These are phyloP conservation scores for Heteromormyrus szaboi DNA, from an alignment of 2,797 vertebrate genomes.

Conservation along the genomic window DNA sequence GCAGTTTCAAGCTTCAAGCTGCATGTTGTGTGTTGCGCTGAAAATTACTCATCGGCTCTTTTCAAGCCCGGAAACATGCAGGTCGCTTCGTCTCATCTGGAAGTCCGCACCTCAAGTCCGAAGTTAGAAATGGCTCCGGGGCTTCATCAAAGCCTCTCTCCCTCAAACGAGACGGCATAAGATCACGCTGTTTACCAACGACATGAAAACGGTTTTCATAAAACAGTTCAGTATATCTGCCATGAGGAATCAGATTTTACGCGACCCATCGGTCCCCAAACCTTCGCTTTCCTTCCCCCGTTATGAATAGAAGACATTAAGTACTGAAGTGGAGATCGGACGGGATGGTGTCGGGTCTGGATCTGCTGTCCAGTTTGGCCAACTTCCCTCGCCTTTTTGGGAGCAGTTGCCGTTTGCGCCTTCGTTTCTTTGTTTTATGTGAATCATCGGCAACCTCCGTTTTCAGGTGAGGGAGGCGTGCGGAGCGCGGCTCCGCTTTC, in stretches of 20 bases:
- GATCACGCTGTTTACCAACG: background rate
- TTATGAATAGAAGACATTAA: background rate
- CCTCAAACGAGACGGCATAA: background rate
- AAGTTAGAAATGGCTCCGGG: slow-evolving; percentile 45
- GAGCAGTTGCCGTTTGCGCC: background rate
- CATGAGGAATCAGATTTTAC: background rate
- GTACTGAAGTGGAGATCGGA: background rate
- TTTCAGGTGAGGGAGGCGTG: slow-evolving; percentile 11
- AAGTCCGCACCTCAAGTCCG: slow-evolving; percentile 43
- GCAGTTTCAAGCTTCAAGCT: slow-evolving; percentile 43
- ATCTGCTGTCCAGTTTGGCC: background rate
- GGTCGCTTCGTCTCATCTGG: slow-evolving; percentile 28
- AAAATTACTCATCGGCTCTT: slow-evolving; percentile 40
- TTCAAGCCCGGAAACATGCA: slow-evolving; percentile 36
- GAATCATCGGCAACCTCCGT: background rate
- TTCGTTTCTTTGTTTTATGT: background rate
- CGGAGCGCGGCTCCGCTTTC: slow-evolving; percentile 24
- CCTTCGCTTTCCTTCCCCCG: background rate
- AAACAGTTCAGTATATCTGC: background rate
- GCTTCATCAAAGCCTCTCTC: background rate
- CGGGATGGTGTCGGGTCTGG: background rate
- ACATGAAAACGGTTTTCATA: background rate
- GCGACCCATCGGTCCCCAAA: background rate
- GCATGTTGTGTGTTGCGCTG: slow-evolving; percentile 34
- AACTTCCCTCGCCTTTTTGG: slow-evolving; percentile 2